Base-by-base conservation (phyloP, 2,797 vertebrate genomes). In the Fringilla coelebs region DNA sequence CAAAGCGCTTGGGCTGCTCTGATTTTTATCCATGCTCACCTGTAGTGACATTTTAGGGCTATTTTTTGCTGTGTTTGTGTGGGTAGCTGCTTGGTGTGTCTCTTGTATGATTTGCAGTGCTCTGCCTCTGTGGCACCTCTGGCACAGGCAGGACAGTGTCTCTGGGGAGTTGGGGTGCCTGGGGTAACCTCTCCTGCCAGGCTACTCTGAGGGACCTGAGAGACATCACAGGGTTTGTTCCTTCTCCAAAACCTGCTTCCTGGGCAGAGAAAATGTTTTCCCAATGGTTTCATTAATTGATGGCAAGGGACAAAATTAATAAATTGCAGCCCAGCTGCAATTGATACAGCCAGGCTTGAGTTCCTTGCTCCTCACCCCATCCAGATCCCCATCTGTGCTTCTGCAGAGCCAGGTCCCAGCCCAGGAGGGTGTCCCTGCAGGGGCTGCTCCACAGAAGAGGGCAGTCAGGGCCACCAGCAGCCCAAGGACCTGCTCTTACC, bases 1-100 rank as follows among this genome's bases (percentile, higher is more conserved):
- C 41, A 57, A 9, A 1, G 0, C 18, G 0, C 52, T 28, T 45
- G 61, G 65, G 52, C 52, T 38, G 29, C 2, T 13, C 29, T 54
- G 94, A 89, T 97, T 96, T 95, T 94, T 95, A 97, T 96, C 95
- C 96, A 96, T 96, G 96, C 58, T 94, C 71, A 29, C 28, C 40
- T 40, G 3, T 60, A 90, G 82, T 11, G 22, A 22, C 1, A 3
- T 32, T 72, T 88, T 55, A 70, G 91, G 68, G 21, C 43, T 63
- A 0, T 7, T 22, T 45, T 26, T 51, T 10, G 52, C 60, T 19
- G 29, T 62, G 60, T 34, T 11, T 0, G 0, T 10, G 58, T 88
- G 76, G 40, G 58, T 80, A 60, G 48, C 36, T 83, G 71, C 52
- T 94, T 41, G 20, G 73, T 34, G 62, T 34, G 73, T 36, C 2